Evolutionary conservation across 2,888 invertebrate genomes (phyloP), one percentile per base, ranked within the genome.

Genomic region (Chrysodeixis includens): DNA sequence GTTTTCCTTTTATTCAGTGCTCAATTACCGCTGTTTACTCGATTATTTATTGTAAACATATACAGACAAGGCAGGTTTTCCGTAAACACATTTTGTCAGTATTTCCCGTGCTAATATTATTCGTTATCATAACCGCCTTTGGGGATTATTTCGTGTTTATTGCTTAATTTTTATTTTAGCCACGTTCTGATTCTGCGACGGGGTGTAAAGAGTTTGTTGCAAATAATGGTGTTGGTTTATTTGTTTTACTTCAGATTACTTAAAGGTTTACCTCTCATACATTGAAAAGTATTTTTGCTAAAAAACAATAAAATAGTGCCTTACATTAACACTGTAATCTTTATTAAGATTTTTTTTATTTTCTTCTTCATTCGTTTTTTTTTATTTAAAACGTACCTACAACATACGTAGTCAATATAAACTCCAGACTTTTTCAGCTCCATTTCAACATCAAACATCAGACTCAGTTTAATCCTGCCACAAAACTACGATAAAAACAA

Each of bases 111-210:
- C 26, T 30, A 56, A 57, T 79, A 76, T 51, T 66, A 66, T 57
- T 65, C 54, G 57, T 52, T 54, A 60, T 58, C 44, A 62, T 62
- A 68, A 66, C 56, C 53, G 62, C 69, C 56, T 62, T 64, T 53
- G 63, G 56, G 66, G 62, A 68, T 72, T 68, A 72, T 66, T 60
- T 49, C 68, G 35, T 56, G 65, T 76, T 76, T 79, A 76, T 68
- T 71, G 68, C 79, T 76, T 71, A 73, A 73, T 77, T 73, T 77
- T 67, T 77, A 74, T 77, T 77, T 77, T 20, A 40, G 40, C 16
- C 77, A 60, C 69, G 63, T 64, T 60, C 51, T 18, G 59, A 61
- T 61, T 30, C 58, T 60, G 63, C 56, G 62, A 30, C 49, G 30
- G 20, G 51, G 56, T 54, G 56, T 69, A 56, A 69, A 71, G 30